Conservation (phyloP, 1,140 invertebrate genomes). For the Arctopsyche grandis region DNA sequence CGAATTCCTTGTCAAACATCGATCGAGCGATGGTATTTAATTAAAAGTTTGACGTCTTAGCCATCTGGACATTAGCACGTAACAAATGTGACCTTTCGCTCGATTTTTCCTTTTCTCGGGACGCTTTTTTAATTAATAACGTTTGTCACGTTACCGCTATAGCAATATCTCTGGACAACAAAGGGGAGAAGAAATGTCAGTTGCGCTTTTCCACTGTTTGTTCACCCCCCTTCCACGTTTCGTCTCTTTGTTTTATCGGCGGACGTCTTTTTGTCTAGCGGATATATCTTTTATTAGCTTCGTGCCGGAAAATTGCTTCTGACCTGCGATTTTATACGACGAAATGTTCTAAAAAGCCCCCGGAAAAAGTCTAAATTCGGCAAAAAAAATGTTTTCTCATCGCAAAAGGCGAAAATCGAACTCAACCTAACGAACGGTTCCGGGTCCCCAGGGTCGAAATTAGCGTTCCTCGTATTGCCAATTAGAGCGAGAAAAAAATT, state of each 20-base stretch:
- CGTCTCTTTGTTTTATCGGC: slow-evolving; percentile 35
- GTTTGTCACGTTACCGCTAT: slow-evolving; percentile 47
- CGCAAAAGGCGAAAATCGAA: background rate
- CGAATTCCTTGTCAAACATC: too few species aligned
- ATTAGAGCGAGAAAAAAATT: slow-evolving; percentile 15
- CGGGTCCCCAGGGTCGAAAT: background rate
- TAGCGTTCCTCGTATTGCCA: slow-evolving; percentile 4
- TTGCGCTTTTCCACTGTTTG: slow-evolving; percentile 23
- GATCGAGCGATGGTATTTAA: too few species aligned
- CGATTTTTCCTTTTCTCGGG: background rate
- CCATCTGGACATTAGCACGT: too few species aligned
- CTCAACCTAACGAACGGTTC: background rate
- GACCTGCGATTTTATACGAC: slow-evolving; percentile 6
- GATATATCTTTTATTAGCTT: slow-evolving; percentile 40
- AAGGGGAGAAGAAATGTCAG: slow-evolving; percentile 24
- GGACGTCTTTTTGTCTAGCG: slow-evolving; percentile 20
- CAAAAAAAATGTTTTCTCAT: slow-evolving; percentile 3
- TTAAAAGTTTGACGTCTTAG: too few species aligned
- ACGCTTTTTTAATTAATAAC: slow-evolving; percentile 48
- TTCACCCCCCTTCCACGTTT: slow-evolving; percentile 2
- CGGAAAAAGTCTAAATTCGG: slow-evolving; percentile 10
- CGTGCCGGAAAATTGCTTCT: slow-evolving; percentile 33
- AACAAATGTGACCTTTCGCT: too few species aligned
- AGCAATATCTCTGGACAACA: slow-evolving; percentile 42
- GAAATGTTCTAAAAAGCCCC: background rate